A percentile compares a stretch with the other conserved stretches of the same genome.
Evolutionary conservation across 1,140 invertebrate genomes (phyloP).

Genomic region (Drosophila sucinea): DNA sequence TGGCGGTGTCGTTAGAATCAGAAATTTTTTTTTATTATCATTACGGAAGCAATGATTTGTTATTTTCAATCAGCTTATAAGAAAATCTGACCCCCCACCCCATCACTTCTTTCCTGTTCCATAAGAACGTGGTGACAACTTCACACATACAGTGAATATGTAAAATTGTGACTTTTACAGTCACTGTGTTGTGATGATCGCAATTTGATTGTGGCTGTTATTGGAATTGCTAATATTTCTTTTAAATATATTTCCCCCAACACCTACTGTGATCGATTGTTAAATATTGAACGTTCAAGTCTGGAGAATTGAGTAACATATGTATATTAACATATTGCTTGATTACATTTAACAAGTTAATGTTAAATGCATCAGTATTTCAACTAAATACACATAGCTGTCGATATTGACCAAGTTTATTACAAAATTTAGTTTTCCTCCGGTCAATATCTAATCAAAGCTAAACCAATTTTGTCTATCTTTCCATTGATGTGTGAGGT

Average conservation of each 20-base stretch:
- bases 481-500: background rate
- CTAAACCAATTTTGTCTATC: background rate
- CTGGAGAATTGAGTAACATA: background rate
- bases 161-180: too few species aligned
- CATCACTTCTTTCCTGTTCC: background rate
- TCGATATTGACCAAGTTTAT: background rate
- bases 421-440: background rate
- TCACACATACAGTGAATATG: background rate
- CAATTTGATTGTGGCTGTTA: too few species aligned
- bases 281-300: too few species aligned
- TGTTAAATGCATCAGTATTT: background rate
- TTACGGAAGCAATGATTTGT: conserved; percentile 66
- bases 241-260: background rate
- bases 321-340: background rate
- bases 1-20: conserved; percentile 1
- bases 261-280: too few species aligned
- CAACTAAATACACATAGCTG: background rate
- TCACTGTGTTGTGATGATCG: too few species aligned
- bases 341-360: background rate
- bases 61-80: conserved; percentile 44
- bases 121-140: background rate
- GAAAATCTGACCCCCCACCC: background rate
- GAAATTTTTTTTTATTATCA: conserved; percentile 27
- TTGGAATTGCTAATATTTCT: too few species aligned
- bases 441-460: background rate